A percentile compares a stretch with the other conserved stretches of the same genome.
Evolutionary conservation across 1,140 invertebrate genomes (phyloP).

Genomic region (Gonioctena quinquepunctata): DNA sequence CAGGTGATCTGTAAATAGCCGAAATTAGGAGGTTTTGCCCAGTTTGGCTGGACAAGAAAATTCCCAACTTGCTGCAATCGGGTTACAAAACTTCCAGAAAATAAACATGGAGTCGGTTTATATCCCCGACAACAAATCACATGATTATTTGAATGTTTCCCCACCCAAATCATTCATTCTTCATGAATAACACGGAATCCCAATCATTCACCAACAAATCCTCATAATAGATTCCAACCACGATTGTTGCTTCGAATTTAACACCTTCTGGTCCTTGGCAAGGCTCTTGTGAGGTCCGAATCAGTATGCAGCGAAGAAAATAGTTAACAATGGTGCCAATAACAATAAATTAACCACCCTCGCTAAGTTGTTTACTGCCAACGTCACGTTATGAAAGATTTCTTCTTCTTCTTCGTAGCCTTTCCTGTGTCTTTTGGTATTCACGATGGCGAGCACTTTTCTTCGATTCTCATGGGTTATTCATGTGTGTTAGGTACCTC

Average conservation of each 20-base stretch:
- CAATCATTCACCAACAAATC: constrained; percentile 15
- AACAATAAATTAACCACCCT: constrained; percentile 52
- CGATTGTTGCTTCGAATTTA: not conserved
- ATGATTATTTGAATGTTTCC: no score
- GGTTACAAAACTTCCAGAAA: no score
- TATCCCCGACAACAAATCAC: no score
- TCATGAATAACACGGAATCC: no score
- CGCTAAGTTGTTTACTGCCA: constrained; percentile 15
- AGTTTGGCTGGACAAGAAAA: no score
- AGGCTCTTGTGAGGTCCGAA: constrained; percentile 41
- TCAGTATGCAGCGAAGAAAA: constrained; percentile 47
- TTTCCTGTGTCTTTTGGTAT: constrained; percentile 48
- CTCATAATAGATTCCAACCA: constrained; percentile 7
- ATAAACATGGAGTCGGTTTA: no score
- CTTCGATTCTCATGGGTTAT: constrained; percentile 48
- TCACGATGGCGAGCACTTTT: constrained; percentile 29
- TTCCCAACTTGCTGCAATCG: no score
- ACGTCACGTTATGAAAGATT: constrained; percentile 45
- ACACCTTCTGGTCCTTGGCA: constrained; percentile 15
- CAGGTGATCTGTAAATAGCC: no score
- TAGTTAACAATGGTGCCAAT: constrained; percentile 52
- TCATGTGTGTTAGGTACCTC: constrained; percentile 40
- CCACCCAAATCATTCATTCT: no score
- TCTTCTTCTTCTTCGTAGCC: no score
- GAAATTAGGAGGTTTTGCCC: no score